Evolutionary conservation across 2,113 vertebrate species (phyloP).

Genomic region (Carlito syrichta): DNA sequence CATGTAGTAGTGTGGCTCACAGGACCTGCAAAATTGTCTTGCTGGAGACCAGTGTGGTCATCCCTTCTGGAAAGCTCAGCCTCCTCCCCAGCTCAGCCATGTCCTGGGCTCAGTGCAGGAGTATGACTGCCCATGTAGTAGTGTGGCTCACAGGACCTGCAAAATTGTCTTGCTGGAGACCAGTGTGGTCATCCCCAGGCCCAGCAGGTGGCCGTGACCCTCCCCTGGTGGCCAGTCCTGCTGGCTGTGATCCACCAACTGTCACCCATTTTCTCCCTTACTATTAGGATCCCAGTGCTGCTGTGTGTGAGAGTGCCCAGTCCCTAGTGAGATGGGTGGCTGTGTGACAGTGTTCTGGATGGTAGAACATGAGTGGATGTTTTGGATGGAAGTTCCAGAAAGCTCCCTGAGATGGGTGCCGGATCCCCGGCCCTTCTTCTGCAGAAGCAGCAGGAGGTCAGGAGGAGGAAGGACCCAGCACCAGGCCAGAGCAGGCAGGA

Average conservation of each 20-base stretch:
- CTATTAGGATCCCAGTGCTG: background rate
- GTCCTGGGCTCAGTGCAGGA: too few relatives aligned
- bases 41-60: fast-evolving
- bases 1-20: fast-evolving
- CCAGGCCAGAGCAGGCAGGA: background rate
- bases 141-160: fast-evolving
- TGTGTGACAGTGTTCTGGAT: background rate
- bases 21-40: fast-evolving
- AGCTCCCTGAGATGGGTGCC: background rate
- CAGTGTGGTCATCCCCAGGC: too few relatives aligned
- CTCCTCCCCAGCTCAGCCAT: background rate
- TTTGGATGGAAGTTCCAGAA: background rate
- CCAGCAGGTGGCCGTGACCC: background rate
- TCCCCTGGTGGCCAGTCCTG: background rate
- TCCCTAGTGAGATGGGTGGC: background rate
- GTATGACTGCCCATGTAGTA: too few relatives aligned
- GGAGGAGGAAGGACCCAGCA: background rate
- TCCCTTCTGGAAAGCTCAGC: background rate
- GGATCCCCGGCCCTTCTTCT: background rate
- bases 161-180: background rate
- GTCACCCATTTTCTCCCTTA: background rate
- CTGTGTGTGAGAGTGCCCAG: fast-evolving
- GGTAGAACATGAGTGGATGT: background rate
- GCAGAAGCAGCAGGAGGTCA: background rate
- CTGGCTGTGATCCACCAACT: background rate